Evolutionary conservation across 2,113 vertebrate genomes (phyloP).

Genomic region (Psammodynastes pulverulentus): DNA sequence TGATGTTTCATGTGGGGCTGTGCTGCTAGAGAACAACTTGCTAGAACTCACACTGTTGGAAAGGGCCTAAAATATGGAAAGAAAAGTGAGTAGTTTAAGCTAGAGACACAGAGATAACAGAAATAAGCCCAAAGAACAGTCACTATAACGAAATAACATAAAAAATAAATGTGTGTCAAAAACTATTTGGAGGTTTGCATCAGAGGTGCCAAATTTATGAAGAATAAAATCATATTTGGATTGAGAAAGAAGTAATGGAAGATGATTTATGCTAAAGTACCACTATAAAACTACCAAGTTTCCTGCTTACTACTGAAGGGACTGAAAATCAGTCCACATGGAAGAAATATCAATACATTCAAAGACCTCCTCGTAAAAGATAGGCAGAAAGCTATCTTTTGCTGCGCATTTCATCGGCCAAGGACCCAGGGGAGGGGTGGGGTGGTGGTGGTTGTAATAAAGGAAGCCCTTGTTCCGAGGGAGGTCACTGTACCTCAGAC

Average conservation of each 20-base stretch:
- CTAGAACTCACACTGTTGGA: conserved; percentile 97
- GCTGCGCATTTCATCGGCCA: too few relatives aligned
- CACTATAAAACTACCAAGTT: neutral
- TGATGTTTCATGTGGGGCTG: conserved; percentile 92
- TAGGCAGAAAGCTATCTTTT: neutral
- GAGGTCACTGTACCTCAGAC: too few relatives aligned
- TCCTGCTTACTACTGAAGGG: neutral
- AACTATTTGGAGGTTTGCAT: neutral
- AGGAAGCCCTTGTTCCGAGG: too few relatives aligned
- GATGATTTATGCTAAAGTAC: neutral
- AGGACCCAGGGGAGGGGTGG: too few relatives aligned
- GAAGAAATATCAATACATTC: neutral
- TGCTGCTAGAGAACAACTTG: conserved; percentile 98
- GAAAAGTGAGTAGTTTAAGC: rapidly evolving
- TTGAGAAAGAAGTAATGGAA: neutral
- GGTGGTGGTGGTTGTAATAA: too few relatives aligned
- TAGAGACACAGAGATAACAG: neutral
- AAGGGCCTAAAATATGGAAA: conserved; percentile 76
- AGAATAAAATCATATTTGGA: neutral
- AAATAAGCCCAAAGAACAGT: neutral
- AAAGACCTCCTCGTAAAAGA: rapidly evolving
- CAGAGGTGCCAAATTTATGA: neutral
- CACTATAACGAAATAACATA: neutral
- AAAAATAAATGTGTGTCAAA: neutral
- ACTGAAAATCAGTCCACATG: neutral